Base-by-base conservation (phyloP, 2,113 vertebrate species). In the Zosterops lateralis region DNA sequence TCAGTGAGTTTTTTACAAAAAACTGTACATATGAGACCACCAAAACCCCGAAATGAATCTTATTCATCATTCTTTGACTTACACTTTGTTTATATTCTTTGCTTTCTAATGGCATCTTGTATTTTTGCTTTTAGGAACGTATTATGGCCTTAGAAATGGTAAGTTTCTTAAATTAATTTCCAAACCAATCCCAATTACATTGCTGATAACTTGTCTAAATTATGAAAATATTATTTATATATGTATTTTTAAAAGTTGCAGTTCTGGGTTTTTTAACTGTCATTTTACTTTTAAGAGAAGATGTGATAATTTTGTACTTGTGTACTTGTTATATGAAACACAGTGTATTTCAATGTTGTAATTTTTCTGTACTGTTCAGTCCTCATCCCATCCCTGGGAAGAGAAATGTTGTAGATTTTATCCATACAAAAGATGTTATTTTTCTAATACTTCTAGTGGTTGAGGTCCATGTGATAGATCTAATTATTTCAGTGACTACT, bases 41-140 rank as follows among this genome's bases (percentile, higher is more conserved):
- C 18, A 86, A 77, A 87, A 70, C 3, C 0, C 1, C 21, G 2
- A 78, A 70, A 70, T 34, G 0, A 79, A 44, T 68, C 5, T 16
- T 66, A 17, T 77, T 88, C 9, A 44, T 79, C 2, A 4, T 56
- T 89, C 28, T 82, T 95, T 66, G 56, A 58, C 26, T 79, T 66
- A 25, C 0, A 3, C 20, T 84, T 13, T 20, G 7, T 84, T 95
- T 73, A 14, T 56, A 64, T 84, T 89, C n/a, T 85, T 88, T 48
- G 14, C 51, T 96, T 97, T 96, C 78, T 97, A 94, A 97, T 91
- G 73, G 12, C 51, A 18, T 84, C 36, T 94, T 96, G 6, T 97
- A 66, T 85, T 98, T 98, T 98, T 96, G 61, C 97, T 98, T 97
- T 93, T 97, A 98, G 98, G 97, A 97, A 42, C 97, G 97, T 83